Base-by-base conservation (phyloP, 2,113 vertebrate species). In the Nothocercus julius region DNA sequence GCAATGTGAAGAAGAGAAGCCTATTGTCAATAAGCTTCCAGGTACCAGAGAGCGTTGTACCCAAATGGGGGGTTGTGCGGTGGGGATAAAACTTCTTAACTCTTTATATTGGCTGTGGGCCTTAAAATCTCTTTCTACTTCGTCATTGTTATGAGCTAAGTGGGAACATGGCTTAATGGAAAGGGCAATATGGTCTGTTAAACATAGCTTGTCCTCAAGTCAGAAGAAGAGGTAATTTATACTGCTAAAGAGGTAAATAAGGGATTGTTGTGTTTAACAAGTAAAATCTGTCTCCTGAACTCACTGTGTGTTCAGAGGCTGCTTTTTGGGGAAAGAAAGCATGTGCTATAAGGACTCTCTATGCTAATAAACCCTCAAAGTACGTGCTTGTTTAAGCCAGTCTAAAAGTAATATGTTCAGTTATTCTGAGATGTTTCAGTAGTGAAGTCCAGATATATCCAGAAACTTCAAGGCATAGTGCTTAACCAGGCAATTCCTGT, bases 1-100 rank as follows among this genome's bases (percentile, higher is more conserved):
- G 1, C 24, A 27, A 5, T 0, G 0, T 16, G 45, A 73, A 18
- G 4, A 84, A 3, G 7, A 69, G 2, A 76, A 72, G 45, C 7
- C 11, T 21, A 51, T 15, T 20, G 11, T 9, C 53, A 61, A 2
- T 14, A 38, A 72, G 6, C 10, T 18, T 42, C 18, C 34, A 21
- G 13, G 1, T 53, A 2, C 54, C 36, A 40, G 79, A 49, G 38
- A 49, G 11, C 0, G 1, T 44, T 9, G 45, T 69, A 72, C 82
- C 49, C 58, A 87, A 28, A 38, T 69, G 67, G 49, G n/a, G 6
- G 42, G 77, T 32, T 6, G 9, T 25, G 25, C 40, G 3, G 3
- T 61, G 15, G 70, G 76, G 53, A 9, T 9, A 32, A 32, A 74
- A 58, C 63, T 27, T 19, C 8, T 2, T 38, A 56, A 56, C 8